Evolutionary conservation across 2,113 vertebrate genomes (phyloP), one percentile per base, ranked within the genome.

Genomic region (Panthera tigris): DNA sequence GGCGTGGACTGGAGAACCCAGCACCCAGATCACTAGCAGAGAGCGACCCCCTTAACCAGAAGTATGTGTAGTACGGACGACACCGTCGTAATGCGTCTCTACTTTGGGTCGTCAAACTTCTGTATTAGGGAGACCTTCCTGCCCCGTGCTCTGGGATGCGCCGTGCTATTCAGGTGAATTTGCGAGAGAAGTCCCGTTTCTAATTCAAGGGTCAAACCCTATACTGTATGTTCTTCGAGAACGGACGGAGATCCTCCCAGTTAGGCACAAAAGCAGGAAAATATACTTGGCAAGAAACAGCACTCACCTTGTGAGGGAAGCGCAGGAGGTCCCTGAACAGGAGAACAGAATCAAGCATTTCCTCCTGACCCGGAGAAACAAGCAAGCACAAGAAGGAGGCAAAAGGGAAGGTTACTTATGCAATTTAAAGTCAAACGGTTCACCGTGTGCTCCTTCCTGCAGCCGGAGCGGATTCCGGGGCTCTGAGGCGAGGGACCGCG

Each of bases 311-410:
- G 52, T 71, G 95, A 19, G 98, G 96, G 76, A 99, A 68, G 84
- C 81, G 97, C 36, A 99, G 27, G 68, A 99, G 98, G n/a, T 98
- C 97, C 95, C 57, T 97, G 68, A 99, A 97, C 89, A 98, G 97
- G 81, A 36, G 19, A 83, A 99, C 76, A 31, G 76, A 98, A 92
- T 99, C 98, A 15, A 69, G 12, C 55, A 98, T 36, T n/a, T 98
- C 98, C 36, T 74, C 98, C 99, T 99, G 89, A 41, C 4, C 4
- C 7, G 27, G 48, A 81, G 27, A 85, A 95, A 87, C 5, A 63
- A 41, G 57, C 39, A 63, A 74, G 97, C 29, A 61, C 36, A 27
- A 45, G 39, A 39, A 39, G 45, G 45, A 45, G 45, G 45, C 45
- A 45, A 45, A 50, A 29, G 9, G 27, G 15, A 41, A 36, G 36